A percentile compares a stretch with the other conserved stretches of the same genome.
Conservation (phyloP, 2,797 vertebrate genomes). For the Gymnothorax javanicus region DNA sequence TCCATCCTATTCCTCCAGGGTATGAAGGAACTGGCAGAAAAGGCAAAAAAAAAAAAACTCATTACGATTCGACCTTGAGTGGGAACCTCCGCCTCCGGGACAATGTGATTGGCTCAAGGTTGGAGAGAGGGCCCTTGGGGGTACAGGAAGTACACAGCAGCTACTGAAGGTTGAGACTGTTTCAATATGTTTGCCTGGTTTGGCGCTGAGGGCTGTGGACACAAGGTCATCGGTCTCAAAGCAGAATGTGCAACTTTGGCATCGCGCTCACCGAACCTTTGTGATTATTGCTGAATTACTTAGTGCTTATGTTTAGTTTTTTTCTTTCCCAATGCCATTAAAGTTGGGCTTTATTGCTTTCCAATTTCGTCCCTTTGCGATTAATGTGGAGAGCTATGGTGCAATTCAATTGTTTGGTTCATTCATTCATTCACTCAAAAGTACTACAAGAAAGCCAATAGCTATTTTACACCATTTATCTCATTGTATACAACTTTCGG, state of each 20-base stretch:
- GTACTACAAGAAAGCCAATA: too few species aligned
- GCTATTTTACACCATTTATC: too few species aligned
- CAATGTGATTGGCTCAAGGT: conserved; percentile 9
- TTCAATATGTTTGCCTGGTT: neutral
- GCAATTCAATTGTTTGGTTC: too few species aligned
- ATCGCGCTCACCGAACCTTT: neutral
- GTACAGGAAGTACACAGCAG: neutral
- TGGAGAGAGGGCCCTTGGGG: neutral
- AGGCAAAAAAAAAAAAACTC: neutral
- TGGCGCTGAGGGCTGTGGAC: neutral
- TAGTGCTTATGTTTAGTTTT: neutral
- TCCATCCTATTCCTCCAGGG: neutral
- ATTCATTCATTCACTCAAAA: too few species aligned
- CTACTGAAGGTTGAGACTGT: neutral
- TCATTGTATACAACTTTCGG: too few species aligned
- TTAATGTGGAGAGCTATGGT: neutral
- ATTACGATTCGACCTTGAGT: conserved; percentile 1
- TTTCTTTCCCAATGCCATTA: neutral
- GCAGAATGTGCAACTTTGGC: neutral
- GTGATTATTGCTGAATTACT: neutral
- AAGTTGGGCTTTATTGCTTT: neutral
- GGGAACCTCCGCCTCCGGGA: neutral
- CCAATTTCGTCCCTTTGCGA: neutral
- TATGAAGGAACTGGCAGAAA: neutral
- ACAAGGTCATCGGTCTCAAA: neutral